Percentiles rank a stretch among this genome's conserved stretches.
Evolutionary conservation across 2,113 vertebrate species (phyloP).

Genomic region (Albula glossodonta): DNA sequence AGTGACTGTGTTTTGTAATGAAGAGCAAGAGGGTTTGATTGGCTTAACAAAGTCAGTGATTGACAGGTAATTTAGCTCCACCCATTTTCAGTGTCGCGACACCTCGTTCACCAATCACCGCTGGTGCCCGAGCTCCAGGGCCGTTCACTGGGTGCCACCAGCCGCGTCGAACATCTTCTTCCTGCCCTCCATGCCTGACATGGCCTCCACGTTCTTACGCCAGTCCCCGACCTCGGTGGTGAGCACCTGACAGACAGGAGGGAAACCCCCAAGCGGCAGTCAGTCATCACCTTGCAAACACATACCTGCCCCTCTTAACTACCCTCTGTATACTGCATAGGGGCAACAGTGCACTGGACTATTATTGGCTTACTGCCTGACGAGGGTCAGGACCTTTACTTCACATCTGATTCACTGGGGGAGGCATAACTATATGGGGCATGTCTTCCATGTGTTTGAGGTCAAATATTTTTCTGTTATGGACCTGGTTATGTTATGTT

Average conservation of each 20-base stretch:
- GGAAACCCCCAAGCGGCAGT: not conserved
- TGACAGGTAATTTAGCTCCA: too few relatives aligned
- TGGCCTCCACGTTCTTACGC: constrained; percentile 98
- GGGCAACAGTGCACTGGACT: not conserved
- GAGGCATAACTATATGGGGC: too few relatives aligned
- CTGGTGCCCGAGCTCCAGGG: not conserved
- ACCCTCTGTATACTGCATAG: not conserved
- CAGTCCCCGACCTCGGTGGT: constrained; percentile 89
- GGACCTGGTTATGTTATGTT: too few relatives aligned
- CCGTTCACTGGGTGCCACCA: constrained; percentile 59
- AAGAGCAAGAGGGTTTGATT: too few relatives aligned
- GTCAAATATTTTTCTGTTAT: too few relatives aligned
- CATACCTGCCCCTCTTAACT: not conserved
- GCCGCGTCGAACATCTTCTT: constrained; percentile 99
- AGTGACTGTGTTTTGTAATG: too few relatives aligned
- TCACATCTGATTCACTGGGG: not conserved
- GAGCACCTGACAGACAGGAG: constrained; percentile 73
- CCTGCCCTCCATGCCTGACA: constrained; percentile 98
- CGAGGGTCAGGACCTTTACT: not conserved
- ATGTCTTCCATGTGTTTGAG: too few relatives aligned
- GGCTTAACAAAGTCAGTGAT: too few relatives aligned
- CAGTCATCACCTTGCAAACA: not conserved
- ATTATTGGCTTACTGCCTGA: not conserved
- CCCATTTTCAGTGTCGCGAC: not conserved
- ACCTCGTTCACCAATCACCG: not conserved